Percentiles rank a stretch among this genome's conserved stretches.
phyloP scores from a whole-genome alignment of 1,140 invertebrate species.

The Philaenus spumarius region DNA sequence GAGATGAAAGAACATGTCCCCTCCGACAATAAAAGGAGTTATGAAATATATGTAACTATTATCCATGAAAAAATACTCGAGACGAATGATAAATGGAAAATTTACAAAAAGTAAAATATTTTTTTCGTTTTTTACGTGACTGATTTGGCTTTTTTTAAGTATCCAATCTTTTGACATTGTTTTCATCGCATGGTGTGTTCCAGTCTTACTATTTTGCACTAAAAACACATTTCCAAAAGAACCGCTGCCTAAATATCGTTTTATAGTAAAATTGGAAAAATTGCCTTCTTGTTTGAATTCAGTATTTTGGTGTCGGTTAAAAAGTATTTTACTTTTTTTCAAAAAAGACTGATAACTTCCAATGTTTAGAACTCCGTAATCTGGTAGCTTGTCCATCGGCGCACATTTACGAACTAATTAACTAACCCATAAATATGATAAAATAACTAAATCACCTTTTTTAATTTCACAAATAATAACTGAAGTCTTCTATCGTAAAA shows the following conservation, averaged over 20 bases:
- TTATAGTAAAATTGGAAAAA: conserved; percentile 32
- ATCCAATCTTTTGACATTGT: conserved; percentile 82
- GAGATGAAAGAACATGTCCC: conserved; percentile 76
- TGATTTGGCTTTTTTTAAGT: conserved; percentile 76
- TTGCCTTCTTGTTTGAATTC: too few species aligned
- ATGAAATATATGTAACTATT: conserved; percentile 77
- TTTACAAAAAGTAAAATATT: conserved; percentile 68
- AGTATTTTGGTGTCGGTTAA: too few species aligned
- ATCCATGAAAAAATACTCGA: conserved; percentile 81
- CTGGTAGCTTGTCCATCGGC: too few species aligned
- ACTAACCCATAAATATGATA: too few species aligned
- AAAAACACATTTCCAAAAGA: conserved; percentile 86
- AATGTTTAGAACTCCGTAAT: too few species aligned
- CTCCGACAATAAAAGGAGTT: conserved; percentile 72
- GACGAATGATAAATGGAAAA: conserved; percentile 78
- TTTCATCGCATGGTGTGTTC: conserved; percentile 79
- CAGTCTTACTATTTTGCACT: conserved; percentile 51
- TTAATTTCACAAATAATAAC: too few species aligned
- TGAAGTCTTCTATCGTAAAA: too few species aligned
- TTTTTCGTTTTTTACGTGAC: conserved; percentile 82
- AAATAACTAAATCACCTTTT: too few species aligned
- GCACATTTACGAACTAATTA: too few species aligned
- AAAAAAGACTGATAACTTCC: too few species aligned
- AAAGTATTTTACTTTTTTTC: too few species aligned
- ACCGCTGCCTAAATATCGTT: conserved; percentile 67